These are phyloP conservation scores for Heterotis niloticus DNA, from an alignment of 2,113 vertebrate species.

Conservation along the genomic window DNA sequence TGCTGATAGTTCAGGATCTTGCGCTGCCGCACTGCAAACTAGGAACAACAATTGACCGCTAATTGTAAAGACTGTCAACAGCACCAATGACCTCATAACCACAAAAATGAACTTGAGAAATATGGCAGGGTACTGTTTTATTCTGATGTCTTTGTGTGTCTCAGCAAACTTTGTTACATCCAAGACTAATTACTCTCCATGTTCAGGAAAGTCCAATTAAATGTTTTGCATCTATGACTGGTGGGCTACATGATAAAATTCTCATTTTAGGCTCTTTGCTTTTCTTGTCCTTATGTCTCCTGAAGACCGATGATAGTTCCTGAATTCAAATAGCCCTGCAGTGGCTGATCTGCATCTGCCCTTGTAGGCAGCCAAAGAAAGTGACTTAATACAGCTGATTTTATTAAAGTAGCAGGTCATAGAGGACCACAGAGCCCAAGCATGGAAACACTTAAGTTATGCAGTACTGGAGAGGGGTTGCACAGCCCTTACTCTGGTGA, in stretches of 20 bases:
- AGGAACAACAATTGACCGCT: too few species aligned
- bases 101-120: too few species aligned
- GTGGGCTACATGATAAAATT: not conserved
- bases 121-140: too few species aligned
- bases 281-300: conserved; percentile 35
- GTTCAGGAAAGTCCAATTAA: not conserved
- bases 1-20: too few species aligned
- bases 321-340: conserved; percentile 36
- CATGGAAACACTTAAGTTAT: conserved; percentile 6
- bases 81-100: too few species aligned
- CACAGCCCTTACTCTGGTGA: not conserved
- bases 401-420: conserved; percentile 36
- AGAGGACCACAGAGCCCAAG: conserved; percentile 27
- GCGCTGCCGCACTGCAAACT: too few species aligned
- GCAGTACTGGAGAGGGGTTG: conserved; percentile 25
- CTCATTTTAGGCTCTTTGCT: not conserved
- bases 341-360: conserved; percentile 36
- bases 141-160: not conserved
- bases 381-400: conserved; percentile 49
- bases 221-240: too few species aligned
- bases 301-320: conserved; percentile 35
- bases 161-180: not conserved
- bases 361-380: conserved; percentile 34
- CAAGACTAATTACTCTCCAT: not conserved
- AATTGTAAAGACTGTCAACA: too few species aligned